Base-by-base conservation (phyloP, 2,888 invertebrate genomes). In the Cyclophora albipunctata region DNA sequence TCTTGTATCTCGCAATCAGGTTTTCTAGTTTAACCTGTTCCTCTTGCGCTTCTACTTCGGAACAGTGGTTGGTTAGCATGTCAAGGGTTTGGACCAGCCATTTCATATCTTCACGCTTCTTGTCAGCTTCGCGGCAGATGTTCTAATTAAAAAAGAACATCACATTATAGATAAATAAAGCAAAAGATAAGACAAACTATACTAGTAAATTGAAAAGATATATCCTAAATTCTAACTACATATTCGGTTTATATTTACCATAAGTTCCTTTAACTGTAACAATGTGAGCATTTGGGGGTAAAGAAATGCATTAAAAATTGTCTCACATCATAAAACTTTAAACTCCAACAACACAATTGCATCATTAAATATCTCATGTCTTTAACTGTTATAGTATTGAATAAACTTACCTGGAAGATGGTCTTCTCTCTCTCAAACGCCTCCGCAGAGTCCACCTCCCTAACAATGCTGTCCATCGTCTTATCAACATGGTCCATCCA, bases 401-500 rank as follows among this genome's bases (percentile, higher is more conserved):
- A 37, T 33, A 43, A 42, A 56, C 89, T 90, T 83, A 95, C 96
- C 93, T 96, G 95, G 90, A 98, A 98, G 67, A 95, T 93, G 40
- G 93, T 92, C 82, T 96, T 95, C 76, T 97, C 95, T 53, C 92
- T 91, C 73, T 98, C 97, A 74, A 98, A 98, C 61, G 97, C 96
- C 71, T 96, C 96, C 69, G 95, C 92, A 20, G 94, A 93, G 57
- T 94, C 93, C 1, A 96, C 93, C 73, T 97, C 96, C 54, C 94
- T 92, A 5, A 96, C 92, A 60, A 98, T 94, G 58, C 93, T 94
- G 66, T 94, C 93, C 71, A 98, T 91, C 6, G 95, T 94, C 50
- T 90, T 90, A 71, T 97, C 97, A 0, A 98, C 96, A 44, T 92
- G 92, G 64, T 96, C 94, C 96, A 98, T 97, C 98, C 98, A 98